phyloP scores from a whole-genome alignment of 2,888 invertebrate genomes.

The Erebia ligea region DNA sequence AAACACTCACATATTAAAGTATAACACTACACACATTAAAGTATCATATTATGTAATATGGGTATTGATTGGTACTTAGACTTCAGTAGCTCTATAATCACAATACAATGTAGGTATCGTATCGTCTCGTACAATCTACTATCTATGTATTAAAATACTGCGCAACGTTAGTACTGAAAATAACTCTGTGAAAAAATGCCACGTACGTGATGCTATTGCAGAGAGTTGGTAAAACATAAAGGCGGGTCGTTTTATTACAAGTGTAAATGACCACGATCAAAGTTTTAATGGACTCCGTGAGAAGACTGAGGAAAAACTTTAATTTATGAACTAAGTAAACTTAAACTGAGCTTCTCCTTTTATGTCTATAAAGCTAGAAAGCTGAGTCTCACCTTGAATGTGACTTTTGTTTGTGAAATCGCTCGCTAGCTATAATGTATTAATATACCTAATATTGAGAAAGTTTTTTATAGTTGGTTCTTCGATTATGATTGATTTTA shows the following conservation, averaged over 20 bases:
- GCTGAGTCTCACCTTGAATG: not conserved
- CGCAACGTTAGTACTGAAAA: not conserved
- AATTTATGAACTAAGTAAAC: constrained; percentile 4
- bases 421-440: not conserved
- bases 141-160: not conserved
- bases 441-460: no score
- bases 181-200: not conserved
- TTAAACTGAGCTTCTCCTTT: constrained; percentile 8
- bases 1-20: no score
- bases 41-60: no score
- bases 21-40: no score
- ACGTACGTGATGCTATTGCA: constrained; percentile 2
- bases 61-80: not conserved
- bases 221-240: constrained; percentile 6
- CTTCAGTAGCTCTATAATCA: not conserved
- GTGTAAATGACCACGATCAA: constrained; percentile 21
- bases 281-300: constrained; percentile 20
- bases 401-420: not conserved
- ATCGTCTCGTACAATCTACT: no score
- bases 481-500: no score
- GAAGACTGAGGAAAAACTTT: constrained; percentile 14
- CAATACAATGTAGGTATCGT: not conserved
- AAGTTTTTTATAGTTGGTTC: no score
- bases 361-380: not conserved
- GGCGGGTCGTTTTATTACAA: constrained; percentile 15